Conservation (phyloP, 2,797 vertebrate species). For the Prionace glauca region DNA sequence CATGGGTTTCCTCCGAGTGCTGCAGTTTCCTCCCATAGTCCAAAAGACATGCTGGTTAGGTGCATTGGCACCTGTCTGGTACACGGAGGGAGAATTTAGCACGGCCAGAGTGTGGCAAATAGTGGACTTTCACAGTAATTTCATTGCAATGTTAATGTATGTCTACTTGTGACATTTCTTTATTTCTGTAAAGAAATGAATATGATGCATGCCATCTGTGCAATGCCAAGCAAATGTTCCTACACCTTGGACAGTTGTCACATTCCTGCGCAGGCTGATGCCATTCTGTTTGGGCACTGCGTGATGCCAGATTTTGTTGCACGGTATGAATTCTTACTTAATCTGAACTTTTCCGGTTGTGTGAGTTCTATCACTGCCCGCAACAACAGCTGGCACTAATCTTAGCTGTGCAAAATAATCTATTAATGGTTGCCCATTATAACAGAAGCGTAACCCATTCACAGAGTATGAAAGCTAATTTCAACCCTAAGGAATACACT, state of each 20-base stretch:
- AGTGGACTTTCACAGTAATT: no score
- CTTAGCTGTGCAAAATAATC: neutral
- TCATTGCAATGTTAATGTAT: no score
- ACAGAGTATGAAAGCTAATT: neutral
- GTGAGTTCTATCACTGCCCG: neutral
- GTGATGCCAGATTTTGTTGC: no score
- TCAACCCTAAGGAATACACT: neutral
- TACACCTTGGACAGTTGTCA: neutral
- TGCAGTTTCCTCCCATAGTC: no score
- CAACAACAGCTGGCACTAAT: neutral
- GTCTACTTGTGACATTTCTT: no score
- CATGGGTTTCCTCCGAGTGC: no score
- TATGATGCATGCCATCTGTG: neutral
- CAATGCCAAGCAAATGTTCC: neutral
- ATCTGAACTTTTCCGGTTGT: neutral
- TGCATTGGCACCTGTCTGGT: no score
- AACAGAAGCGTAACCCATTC: neutral
- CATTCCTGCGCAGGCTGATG: neutral
- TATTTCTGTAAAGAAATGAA: no score
- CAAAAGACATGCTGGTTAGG: no score
- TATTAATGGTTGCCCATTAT: neutral
- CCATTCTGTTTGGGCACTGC: neutral
- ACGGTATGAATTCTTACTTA: no score
- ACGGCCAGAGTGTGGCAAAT: no score
- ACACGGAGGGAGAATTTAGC: no score